Percentiles rank a stretch among this genome's conserved stretches.
These are phyloP conservation scores for Bovichtus variegatus DNA, from an alignment of 2,797 vertebrate species.

Conservation along the genomic window DNA sequence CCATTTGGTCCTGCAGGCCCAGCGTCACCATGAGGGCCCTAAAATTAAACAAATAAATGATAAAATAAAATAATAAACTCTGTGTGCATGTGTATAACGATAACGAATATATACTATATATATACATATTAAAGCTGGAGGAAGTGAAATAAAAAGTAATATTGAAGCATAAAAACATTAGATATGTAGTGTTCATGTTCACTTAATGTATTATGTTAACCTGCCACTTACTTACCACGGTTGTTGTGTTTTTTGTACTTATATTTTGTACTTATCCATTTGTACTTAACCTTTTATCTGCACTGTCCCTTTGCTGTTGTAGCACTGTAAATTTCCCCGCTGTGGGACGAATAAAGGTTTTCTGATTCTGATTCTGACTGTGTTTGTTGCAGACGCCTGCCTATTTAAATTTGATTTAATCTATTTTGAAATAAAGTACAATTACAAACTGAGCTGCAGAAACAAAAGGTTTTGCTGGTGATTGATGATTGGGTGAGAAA, in stretches of 20 bases:
- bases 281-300: too few relatives aligned
- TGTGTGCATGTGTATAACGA: background rate
- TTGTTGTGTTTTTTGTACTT: too few relatives aligned
- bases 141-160: background rate
- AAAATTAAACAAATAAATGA: constrained; percentile 21
- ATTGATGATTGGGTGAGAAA: too few relatives aligned
- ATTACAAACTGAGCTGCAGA: background rate
- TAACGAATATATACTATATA: background rate
- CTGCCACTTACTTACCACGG: too few relatives aligned
- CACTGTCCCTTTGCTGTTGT: too few relatives aligned
- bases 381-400: background rate
- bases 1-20: constrained; percentile 73
- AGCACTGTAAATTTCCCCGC: too few relatives aligned
- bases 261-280: too few relatives aligned
- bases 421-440: background rate
- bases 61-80: background rate
- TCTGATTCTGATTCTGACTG: background rate
- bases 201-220: too few relatives aligned
- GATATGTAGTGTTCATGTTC: background rate
- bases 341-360: too few relatives aligned
- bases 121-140: background rate
- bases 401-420: background rate
- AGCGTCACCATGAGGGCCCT: constrained; percentile 74
- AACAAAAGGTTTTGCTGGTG: background rate
- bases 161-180: background rate